Percentiles rank a stretch among this genome's conserved stretches.
Conservation (phyloP, 2,113 vertebrate genomes). For the Orcinus orca region DNA sequence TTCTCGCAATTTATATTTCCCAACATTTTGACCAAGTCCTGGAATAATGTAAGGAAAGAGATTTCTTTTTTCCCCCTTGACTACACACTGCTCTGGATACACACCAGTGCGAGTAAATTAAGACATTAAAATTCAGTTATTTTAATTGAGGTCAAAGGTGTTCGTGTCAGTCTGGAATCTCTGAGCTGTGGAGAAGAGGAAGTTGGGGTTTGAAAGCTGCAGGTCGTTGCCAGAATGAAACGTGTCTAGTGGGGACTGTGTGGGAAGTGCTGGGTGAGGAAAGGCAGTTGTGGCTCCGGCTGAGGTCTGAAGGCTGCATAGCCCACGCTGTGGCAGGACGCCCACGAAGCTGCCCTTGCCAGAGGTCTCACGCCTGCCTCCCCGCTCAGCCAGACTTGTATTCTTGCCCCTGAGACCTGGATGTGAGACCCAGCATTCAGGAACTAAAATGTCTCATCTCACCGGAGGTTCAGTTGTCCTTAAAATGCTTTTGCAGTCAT, state of each 20-base stretch:
- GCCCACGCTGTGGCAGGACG: slow-evolving; percentile 58
- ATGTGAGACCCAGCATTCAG: slow-evolving; percentile 33
- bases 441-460: slow-evolving; percentile 37
- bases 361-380: not conserved
- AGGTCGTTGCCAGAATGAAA: slow-evolving; percentile 59
- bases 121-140: not conserved
- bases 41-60: not conserved
- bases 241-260: slow-evolving; percentile 50
- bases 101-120: not conserved
- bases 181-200: slow-evolving; percentile 45
- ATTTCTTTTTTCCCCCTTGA: not conserved
- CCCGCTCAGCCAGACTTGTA: slow-evolving; percentile 7
- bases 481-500: slow-evolving; percentile 50
- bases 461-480: slow-evolving; percentile 42
- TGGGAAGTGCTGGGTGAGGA: slow-evolving; percentile 77
- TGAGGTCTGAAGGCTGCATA: slow-evolving; percentile 73
- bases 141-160: slow-evolving; percentile 35
- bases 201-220: slow-evolving; percentile 56
- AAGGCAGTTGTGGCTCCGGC: slow-evolving; percentile 79
- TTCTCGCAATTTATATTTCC: slow-evolving; percentile 35
- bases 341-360: slow-evolving; percentile 36
- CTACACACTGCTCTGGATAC: not conserved
- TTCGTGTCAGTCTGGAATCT: slow-evolving; percentile 23
- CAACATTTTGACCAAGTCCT: slow-evolving; percentile 13
- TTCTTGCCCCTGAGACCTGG: slow-evolving; percentile 37